Percentiles rank a stretch among this genome's conserved stretches.
Conservation (phyloP, 2,888 invertebrate species). For the Andrena hattorfiana region DNA sequence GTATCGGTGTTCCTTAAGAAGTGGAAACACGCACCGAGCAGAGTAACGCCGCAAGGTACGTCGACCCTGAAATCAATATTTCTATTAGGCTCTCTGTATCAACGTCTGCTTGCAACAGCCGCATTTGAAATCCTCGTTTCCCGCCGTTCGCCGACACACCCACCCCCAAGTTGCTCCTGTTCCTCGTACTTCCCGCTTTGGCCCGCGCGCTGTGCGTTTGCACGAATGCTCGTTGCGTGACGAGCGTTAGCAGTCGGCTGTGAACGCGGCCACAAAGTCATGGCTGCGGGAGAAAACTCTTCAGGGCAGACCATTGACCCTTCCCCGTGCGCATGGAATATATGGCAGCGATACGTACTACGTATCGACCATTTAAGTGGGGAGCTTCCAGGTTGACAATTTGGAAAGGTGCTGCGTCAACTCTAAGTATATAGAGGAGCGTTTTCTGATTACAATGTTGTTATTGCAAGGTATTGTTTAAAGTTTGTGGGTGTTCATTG, state of each 20-base stretch:
- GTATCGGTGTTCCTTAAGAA: slow-evolving; percentile 54
- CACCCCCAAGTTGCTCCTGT: slow-evolving; percentile 33
- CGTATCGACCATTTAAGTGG: slow-evolving; percentile 16
- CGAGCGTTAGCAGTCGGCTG: slow-evolving; percentile 51
- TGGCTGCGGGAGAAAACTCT: slow-evolving; percentile 65
- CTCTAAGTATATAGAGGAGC: too few relatives aligned
- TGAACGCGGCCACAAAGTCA: slow-evolving; percentile 66
- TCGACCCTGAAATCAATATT: slow-evolving; percentile 79
- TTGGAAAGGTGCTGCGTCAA: too few relatives aligned
- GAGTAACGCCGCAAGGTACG: slow-evolving; percentile 65
- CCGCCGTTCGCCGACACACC: slow-evolving; percentile 11
- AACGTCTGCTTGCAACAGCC: slow-evolving; percentile 62
- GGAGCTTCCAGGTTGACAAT: too few relatives aligned
- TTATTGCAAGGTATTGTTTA: too few relatives aligned
- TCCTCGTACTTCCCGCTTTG: slow-evolving; percentile 36
- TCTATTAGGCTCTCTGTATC: slow-evolving; percentile 74
- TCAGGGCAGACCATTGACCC: slow-evolving; percentile 54
- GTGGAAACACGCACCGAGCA: slow-evolving; percentile 44
- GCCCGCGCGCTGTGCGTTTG: slow-evolving; percentile 56
- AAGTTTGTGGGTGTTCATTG: too few relatives aligned
- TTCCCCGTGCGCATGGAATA: slow-evolving; percentile 16
- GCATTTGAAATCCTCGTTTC: slow-evolving; percentile 57
- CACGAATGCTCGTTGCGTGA: slow-evolving; percentile 69
- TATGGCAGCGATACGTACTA: slow-evolving; percentile 10
- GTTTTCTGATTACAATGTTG: too few relatives aligned